phyloP scores from a whole-genome alignment of 2,888 invertebrate species.

The Apodemia duryi region DNA sequence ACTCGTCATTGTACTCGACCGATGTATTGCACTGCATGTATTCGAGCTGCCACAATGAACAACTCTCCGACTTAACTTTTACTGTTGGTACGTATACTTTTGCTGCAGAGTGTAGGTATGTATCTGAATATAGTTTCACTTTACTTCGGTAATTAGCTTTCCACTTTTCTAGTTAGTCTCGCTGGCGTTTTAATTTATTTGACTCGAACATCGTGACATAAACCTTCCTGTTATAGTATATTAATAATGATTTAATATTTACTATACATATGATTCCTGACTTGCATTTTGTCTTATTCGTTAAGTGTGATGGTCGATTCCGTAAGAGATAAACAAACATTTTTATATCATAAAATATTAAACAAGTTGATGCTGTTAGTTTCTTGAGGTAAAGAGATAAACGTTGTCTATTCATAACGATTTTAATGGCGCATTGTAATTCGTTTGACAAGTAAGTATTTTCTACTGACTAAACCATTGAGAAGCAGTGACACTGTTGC shows the following conservation, averaged over 20 bases:
- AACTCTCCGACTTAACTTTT: conserved; percentile 8
- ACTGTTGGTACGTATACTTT: background rate
- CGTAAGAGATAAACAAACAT: no score
- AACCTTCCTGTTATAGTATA: no score
- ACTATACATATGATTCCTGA: no score
- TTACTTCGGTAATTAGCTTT: conserved; percentile 11
- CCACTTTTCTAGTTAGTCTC: conserved; percentile 10
- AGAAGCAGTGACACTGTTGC: no score
- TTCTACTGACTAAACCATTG: no score
- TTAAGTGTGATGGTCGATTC: background rate
- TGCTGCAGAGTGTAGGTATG: background rate
- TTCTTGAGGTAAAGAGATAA: no score
- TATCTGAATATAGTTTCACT: conserved; percentile 11
- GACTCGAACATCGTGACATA: background rate
- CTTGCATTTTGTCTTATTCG: background rate
- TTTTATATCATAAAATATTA: no score
- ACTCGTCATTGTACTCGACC: conserved; percentile 8
- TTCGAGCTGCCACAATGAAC: conserved; percentile 4
- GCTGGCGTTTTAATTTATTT: background rate
- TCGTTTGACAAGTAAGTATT: no score
- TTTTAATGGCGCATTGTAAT: no score
- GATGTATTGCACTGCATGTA: conserved; percentile 1
- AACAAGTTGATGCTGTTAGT: no score
- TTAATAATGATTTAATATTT: no score
- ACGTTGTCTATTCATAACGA: no score